A percentile compares a stretch with the other conserved stretches of the same genome.
Evolutionary conservation across 2,888 invertebrate genomes (phyloP).

Genomic region (Bellardia pandia): DNA sequence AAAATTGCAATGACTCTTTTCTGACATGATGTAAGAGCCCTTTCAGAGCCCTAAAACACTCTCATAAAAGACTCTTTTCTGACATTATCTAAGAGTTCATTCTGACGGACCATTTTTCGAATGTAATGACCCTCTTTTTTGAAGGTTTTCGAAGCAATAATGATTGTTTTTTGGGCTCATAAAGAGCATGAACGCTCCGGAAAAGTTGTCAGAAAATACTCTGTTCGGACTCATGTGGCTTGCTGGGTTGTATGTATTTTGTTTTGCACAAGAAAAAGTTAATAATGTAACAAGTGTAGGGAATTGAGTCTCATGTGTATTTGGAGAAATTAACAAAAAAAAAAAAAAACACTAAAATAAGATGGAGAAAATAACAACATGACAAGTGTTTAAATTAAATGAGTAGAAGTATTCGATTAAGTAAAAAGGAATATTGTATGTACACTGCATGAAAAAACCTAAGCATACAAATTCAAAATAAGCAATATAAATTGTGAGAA

Average conservation of each 20-base stretch:
- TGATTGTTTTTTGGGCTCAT: too few relatives aligned
- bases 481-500: neutral
- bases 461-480: neutral
- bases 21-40: too few relatives aligned
- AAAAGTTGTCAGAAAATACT: too few relatives aligned
- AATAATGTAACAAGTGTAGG: conserved; percentile 37
- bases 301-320: conserved; percentile 39
- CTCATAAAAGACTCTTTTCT: too few relatives aligned
- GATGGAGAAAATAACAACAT: conserved; percentile 15
- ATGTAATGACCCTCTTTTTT: too few relatives aligned
- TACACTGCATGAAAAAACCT: neutral
- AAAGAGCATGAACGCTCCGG: too few relatives aligned
- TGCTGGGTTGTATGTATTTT: neutral
- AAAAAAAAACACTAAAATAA: neutral
- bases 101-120: too few relatives aligned
- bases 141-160: too few relatives aligned
- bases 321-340: conserved; percentile 14
- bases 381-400: conserved; percentile 73
- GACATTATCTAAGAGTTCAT: too few relatives aligned
- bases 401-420: conserved; percentile 30
- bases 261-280: conserved; percentile 26
- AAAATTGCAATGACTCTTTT: too few relatives aligned
- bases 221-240: too few relatives aligned
- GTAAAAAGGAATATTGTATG: neutral
- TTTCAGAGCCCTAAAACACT: too few relatives aligned